Percentiles rank a stretch among this genome's conserved stretches.
Conservation (phyloP, 2,888 invertebrate genomes). For the Timema podura region DNA sequence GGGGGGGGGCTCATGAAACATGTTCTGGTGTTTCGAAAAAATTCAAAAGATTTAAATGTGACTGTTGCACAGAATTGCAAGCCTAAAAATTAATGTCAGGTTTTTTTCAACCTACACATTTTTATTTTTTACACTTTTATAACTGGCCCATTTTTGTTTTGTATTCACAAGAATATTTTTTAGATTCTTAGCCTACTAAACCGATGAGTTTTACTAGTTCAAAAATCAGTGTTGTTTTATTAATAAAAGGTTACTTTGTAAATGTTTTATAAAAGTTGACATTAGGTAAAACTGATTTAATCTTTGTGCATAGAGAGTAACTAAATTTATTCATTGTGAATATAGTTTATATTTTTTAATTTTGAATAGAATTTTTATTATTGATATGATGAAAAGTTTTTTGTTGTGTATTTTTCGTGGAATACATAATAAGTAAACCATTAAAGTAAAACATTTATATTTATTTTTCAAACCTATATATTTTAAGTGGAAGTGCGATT, state of each 20-base stretch:
- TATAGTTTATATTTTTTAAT: neutral
- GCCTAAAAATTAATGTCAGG: no score
- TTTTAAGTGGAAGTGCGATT: neutral
- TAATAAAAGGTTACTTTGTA: no score
- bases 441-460: no score
- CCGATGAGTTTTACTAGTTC: neutral
- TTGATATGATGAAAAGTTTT: no score
- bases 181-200: neutral
- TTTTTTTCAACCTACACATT: no score
- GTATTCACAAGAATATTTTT: neutral
- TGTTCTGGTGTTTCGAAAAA: neutral
- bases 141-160: no score
- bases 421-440: no score
- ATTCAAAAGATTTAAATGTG: neutral
- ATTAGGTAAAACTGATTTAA: no score
- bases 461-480: neutral
- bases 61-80: neutral
- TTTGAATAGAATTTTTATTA: neutral
- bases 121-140: no score
- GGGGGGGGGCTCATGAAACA: constrained; percentile 10
- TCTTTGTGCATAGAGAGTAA: neutral
- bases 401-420: neutral
- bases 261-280: no score
- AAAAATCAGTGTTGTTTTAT: neutral
- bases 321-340: neutral